Percentiles rank a stretch among this genome's conserved stretches.
Conservation (phyloP, 2,113 vertebrate species). For the Tinamus guttatus region DNA sequence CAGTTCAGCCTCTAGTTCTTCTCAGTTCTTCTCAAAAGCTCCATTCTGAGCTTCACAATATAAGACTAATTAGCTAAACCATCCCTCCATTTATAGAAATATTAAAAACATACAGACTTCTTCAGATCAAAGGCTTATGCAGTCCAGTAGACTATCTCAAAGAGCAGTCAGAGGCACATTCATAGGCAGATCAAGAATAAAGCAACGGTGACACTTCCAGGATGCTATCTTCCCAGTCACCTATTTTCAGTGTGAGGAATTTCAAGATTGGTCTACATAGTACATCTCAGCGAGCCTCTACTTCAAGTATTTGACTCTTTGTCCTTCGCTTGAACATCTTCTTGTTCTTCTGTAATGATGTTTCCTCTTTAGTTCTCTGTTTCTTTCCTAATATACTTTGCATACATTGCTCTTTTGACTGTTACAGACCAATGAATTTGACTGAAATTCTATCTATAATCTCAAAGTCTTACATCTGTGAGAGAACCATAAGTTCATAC, state of each 20-base stretch:
- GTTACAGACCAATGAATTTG: not conserved
- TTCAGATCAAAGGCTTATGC: not conserved
- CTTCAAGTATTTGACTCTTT: not conserved
- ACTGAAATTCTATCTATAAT: not conserved
- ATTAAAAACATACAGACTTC: not conserved
- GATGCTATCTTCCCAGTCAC: not conserved
- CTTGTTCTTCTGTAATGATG: not conserved
- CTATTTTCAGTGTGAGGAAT: not conserved
- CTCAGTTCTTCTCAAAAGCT: not conserved
- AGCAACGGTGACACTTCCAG: not conserved
- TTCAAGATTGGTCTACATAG: not conserved
- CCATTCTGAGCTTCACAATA: not conserved
- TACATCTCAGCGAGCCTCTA: not conserved
- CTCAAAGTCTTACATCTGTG: not conserved
- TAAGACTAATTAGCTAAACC: not conserved
- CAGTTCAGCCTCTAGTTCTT: not conserved
- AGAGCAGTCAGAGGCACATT: too few relatives aligned
- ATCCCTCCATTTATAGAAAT: not conserved
- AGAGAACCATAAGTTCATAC: not conserved
- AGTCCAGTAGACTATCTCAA: too few relatives aligned
- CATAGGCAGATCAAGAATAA: not conserved
- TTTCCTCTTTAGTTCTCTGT: not conserved
- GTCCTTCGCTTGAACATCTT: not conserved
- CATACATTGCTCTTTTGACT: not conserved
- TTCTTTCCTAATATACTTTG: not conserved